Percentiles rank a stretch among this genome's conserved stretches.
Evolutionary conservation across 2,113 vertebrate species (phyloP).

Genomic region (Myodes glareolus): DNA sequence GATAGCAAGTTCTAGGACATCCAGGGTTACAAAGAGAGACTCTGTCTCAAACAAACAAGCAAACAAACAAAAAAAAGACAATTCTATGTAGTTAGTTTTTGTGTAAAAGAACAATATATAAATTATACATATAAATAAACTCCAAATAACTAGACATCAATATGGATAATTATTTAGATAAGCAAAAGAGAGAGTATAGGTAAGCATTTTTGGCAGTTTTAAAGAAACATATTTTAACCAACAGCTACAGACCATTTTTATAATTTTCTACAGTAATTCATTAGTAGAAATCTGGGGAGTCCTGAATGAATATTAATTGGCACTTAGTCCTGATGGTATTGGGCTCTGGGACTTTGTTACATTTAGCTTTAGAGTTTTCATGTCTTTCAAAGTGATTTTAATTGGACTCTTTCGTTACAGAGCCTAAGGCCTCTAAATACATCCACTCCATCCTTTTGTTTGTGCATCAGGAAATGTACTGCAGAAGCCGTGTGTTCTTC

Average conservation of each 20-base stretch:
- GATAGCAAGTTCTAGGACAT: background rate
- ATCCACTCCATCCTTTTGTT: background rate
- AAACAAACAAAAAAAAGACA: background rate
- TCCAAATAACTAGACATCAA: background rate
- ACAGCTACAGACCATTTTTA: background rate
- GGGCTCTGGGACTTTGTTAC: background rate
- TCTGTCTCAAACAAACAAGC: background rate
- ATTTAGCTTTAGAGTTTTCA: slow-evolving; percentile 18
- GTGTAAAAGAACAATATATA: background rate
- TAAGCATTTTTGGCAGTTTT: background rate
- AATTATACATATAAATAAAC: background rate
- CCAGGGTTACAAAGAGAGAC: background rate
- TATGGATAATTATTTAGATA: background rate
- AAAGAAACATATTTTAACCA: slow-evolving; percentile 46
- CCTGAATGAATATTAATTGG: background rate
- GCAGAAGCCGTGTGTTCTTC: background rate
- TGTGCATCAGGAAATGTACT: background rate
- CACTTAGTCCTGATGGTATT: slow-evolving; percentile 7
- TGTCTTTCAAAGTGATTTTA: slow-evolving; percentile 11
- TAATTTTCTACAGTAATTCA: slow-evolving; percentile 20
- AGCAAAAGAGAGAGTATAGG: background rate
- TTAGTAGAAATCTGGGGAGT: slow-evolving; percentile 4
- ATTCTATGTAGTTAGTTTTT: background rate
- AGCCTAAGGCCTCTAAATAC: background rate
- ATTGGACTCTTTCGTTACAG: background rate